Base-by-base conservation (phyloP, 2,888 invertebrate species). In the Drosophila conformis region DNA sequence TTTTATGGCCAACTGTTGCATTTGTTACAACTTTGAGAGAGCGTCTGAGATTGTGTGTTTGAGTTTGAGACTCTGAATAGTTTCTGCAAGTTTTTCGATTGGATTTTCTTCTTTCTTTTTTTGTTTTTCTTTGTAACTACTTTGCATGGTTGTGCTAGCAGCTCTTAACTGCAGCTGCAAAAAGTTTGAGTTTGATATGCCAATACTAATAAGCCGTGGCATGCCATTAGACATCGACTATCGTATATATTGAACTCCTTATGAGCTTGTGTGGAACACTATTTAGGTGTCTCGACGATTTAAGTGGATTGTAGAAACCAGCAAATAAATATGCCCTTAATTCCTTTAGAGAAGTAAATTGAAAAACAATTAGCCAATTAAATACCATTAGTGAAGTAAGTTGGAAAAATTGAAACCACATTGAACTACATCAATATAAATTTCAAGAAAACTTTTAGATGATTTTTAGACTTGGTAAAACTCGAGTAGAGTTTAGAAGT, bases 1-100 rank as follows among this genome's bases (percentile, higher is more conserved):
- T 49, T 36, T 21, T 31, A 18, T 27, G n/a, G 38, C 38, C 52
- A 76, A 74, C 76, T 77, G 76, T 77, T 77, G 78, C 65, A 66
- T 29, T 67, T 71, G 36, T 8, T n/a, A 38, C 61, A 66, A 73
- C 49, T 68, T 63, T 52, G 18, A 52, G 69, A 15, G 74, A 25
- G 58, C 31, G 10, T 38, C 40, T 46, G n/a, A 33, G 46, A 49
- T 72, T 40, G 36, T 15, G 46, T 57, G 46, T 35, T 68, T 57
- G 27, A 38, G 68, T 27, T 64, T 46, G 38, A 36, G 35, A 42
- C 56, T 56, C 52, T 27, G 38, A 52, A 69, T 62, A 62, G 64
- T 65, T 76, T 66, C 25, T 59, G 59, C 62, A 69, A 74, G 56
- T 63, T 74, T 73, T 48, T 56, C 68, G 58, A 52, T 46, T 49